Evolutionary conservation across 1,140 invertebrate species (phyloP).

Genomic region (Trissolcus basalis): DNA sequence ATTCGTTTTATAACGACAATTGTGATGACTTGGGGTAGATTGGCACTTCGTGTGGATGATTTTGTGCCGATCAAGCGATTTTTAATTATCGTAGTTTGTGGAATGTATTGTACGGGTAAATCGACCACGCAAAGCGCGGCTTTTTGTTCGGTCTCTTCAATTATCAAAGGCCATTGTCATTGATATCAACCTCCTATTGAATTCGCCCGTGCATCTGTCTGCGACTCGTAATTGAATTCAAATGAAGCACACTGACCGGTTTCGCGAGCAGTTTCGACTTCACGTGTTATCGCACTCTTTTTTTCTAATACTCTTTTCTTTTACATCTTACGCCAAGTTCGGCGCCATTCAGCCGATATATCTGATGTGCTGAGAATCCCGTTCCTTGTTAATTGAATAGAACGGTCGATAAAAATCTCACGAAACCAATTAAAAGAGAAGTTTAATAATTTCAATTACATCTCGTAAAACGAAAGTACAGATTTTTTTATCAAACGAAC

Average conservation of each 20-base stretch:
- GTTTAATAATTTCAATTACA: too few species aligned
- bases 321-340: too few species aligned
- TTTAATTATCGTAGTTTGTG: slow-evolving; percentile 30
- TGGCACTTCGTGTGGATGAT: slow-evolving; percentile 17
- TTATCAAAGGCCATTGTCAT: slow-evolving; percentile 31
- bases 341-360: too few species aligned
- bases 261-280: slow-evolving; percentile 18
- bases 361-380: too few species aligned
- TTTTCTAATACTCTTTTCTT: slow-evolving; percentile 31
- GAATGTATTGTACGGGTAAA: slow-evolving; percentile 15
- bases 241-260: slow-evolving; percentile 43
- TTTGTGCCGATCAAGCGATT: slow-evolving; percentile 38
- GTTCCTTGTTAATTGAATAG: slow-evolving; percentile 18
- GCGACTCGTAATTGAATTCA: slow-evolving; percentile 45
- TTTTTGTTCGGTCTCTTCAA: slow-evolving; percentile 35
- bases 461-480: too few species aligned
- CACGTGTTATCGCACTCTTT: not conserved
- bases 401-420: too few species aligned
- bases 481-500: too few species aligned
- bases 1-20: too few species aligned
- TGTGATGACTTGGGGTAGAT: not conserved
- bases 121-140: slow-evolving; percentile 15
- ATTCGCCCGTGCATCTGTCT: slow-evolving; percentile 13
- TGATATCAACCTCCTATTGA: slow-evolving; percentile 27
- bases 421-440: too few species aligned